Evolutionary conservation across 1,140 invertebrate species (phyloP).

Genomic region (Drosophila pectinifera): DNA sequence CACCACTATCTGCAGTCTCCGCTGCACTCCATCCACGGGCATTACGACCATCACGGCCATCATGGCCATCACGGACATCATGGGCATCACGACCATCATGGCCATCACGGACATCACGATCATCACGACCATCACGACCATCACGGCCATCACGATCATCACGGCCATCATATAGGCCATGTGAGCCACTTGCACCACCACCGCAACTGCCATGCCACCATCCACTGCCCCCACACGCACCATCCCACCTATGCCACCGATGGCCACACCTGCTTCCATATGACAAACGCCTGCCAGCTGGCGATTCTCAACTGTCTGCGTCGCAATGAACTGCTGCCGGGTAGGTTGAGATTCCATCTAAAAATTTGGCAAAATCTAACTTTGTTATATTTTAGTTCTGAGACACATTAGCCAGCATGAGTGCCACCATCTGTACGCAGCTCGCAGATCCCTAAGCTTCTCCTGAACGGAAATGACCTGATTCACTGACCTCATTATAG

Average conservation of each 20-base stretch:
- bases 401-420: constrained; percentile 33
- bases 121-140: not conserved
- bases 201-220: constrained; percentile 48
- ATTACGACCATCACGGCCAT: not conserved
- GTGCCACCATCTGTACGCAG: constrained; percentile 33
- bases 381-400: constrained; percentile 20
- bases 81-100: not conserved
- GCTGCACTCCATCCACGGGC: not conserved
- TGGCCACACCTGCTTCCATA: constrained; percentile 30
- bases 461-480: not conserved
- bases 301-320: constrained; percentile 44
- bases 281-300: constrained; percentile 36
- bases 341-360: not conserved
- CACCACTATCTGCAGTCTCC: constrained; percentile 13
- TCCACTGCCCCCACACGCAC: constrained; percentile 29
- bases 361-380: not conserved
- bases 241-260: constrained; percentile 41
- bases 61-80: not conserved
- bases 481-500: not conserved
- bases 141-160: not conserved
- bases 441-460: constrained; percentile 6
- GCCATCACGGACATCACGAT: not conserved
- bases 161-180: not conserved
- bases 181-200: constrained; percentile 26
- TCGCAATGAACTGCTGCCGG: constrained; percentile 35